Evolutionary conservation across 2,888 invertebrate genomes (phyloP), one percentile per base, ranked within the genome.

Genomic region (Apotomis turbidana): DNA sequence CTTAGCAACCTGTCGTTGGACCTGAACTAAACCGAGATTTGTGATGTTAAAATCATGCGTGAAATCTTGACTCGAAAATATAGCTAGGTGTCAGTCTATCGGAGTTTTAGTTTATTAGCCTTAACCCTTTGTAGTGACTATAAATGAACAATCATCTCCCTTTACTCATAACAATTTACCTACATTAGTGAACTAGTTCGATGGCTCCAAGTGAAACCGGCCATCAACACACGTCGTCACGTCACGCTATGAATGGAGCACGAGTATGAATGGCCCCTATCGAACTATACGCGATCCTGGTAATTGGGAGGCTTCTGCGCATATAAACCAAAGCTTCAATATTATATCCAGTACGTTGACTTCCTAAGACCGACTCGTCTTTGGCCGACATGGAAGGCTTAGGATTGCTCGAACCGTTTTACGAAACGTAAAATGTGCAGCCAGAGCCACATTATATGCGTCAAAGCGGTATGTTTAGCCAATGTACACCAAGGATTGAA

Each of bases 201-300:
- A 36, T n/a, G 52, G 67, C 4, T 9, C 59, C 63, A 68, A 73
- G 70, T 55, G 70, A 61, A 72, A 44, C 38, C n/a, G 9, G 12
- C 59, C n/a, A 58, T 64, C 54, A 60, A 59, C 55, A 70, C 60
- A 64, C 70, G 73, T 71, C 71, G 55, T 66, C 73, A 73, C 73
- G 73, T 73, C 73, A 64, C 60, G 51, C 70, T 64, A 66, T 73
- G 73, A 73, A 73, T 73, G 73, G 73, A 59, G 36, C 49, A 49
- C 70, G 54, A 55, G 64, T 73, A 73, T 73, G 73, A 73, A 73
- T 73, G 69, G 73, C 70, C 73, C 44, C 61, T 60, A 69, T 70
- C 64, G 60, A 73, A 70, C 69, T 64, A 60, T 70, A 73, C 69
- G 54, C 69, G 70, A 64, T 62, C 67, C 71, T 62, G 70, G 68